phyloP scores from a whole-genome alignment of 2,113 vertebrate genomes.

The Myotis brandtii region DNA sequence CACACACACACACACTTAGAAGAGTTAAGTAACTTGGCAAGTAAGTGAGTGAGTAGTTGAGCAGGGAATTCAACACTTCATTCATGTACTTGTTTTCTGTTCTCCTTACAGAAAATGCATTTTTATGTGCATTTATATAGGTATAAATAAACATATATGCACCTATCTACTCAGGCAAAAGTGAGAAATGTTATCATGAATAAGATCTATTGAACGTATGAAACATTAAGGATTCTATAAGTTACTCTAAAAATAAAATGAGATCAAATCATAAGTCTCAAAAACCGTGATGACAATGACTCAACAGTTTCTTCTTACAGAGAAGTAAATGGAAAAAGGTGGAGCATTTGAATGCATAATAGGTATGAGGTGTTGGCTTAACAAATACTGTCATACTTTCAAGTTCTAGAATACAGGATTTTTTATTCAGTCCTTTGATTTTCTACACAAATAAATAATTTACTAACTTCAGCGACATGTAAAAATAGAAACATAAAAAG shows the following conservation, averaged over 20 bases:
- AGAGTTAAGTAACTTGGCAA: not conserved
- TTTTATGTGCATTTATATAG: not conserved
- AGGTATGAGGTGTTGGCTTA: not conserved
- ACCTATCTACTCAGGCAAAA: not conserved
- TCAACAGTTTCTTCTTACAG: not conserved
- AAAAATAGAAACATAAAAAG: slow-evolving; percentile 24
- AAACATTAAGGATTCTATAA: not conserved
- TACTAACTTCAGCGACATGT: not conserved
- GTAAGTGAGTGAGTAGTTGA: not conserved
- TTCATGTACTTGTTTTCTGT: not conserved
- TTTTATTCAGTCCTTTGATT: not conserved
- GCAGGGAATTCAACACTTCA: not conserved
- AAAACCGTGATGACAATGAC: not conserved
- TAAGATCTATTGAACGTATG: not conserved
- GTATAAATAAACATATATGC: not conserved
- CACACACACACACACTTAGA: not conserved
- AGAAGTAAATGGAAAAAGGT: not conserved
- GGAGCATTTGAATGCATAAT: not conserved
- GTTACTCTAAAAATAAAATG: not conserved
- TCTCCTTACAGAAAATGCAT: not conserved
- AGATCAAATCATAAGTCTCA: not conserved
- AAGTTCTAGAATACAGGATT: not conserved
- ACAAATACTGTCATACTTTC: not conserved
- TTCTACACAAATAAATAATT: slow-evolving; percentile 26
- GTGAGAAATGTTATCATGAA: not conserved